Percentiles rank a stretch among this genome's conserved stretches.
Evolutionary conservation across 2,888 invertebrate genomes (phyloP).

Genomic region (Dascillus cervinus): DNA sequence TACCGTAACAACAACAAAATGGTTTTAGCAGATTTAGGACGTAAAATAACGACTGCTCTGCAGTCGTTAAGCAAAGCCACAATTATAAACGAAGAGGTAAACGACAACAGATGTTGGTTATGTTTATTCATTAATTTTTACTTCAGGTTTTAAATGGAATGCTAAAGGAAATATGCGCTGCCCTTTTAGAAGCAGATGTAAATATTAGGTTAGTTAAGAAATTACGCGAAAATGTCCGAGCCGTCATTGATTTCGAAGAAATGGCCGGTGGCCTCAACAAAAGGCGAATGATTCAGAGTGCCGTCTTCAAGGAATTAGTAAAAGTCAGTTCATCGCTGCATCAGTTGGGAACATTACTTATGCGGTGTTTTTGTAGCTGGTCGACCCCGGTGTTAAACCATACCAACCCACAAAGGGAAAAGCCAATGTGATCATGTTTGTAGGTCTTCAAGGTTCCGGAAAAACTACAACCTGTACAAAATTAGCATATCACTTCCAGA

Average conservation of each 20-base stretch:
- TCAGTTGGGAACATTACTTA: background rate
- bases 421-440: slow-evolving; percentile 98
- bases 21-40: slow-evolving; percentile 99
- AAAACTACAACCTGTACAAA: slow-evolving; percentile 99
- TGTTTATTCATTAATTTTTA: slow-evolving; percentile 9
- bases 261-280: slow-evolving; percentile 99
- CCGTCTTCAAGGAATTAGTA: slow-evolving; percentile 96
- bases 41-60: slow-evolving; percentile 97
- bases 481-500: slow-evolving; percentile 95
- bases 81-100: slow-evolving; percentile 95
- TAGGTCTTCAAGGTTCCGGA: slow-evolving; percentile 97
- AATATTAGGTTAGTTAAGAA: slow-evolving; percentile 94
- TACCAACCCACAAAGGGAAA: slow-evolving; percentile 93
- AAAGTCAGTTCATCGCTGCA: no score
- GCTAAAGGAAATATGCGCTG: slow-evolving; percentile 98
- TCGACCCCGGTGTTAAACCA: slow-evolving; percentile 96
- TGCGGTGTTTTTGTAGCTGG: slow-evolving; percentile 51
- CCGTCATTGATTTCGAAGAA: slow-evolving; percentile 98
- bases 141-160: slow-evolving; percentile 91
- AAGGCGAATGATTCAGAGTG: slow-evolving; percentile 96
- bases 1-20: slow-evolving; percentile 56
- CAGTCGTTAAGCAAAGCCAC: slow-evolving; percentile 97
- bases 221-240: slow-evolving; percentile 92
- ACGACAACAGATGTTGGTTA: slow-evolving; percentile 4
- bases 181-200: slow-evolving; percentile 94